phyloP scores from a whole-genome alignment of 2,113 vertebrate species.

The Bufo bufo region DNA sequence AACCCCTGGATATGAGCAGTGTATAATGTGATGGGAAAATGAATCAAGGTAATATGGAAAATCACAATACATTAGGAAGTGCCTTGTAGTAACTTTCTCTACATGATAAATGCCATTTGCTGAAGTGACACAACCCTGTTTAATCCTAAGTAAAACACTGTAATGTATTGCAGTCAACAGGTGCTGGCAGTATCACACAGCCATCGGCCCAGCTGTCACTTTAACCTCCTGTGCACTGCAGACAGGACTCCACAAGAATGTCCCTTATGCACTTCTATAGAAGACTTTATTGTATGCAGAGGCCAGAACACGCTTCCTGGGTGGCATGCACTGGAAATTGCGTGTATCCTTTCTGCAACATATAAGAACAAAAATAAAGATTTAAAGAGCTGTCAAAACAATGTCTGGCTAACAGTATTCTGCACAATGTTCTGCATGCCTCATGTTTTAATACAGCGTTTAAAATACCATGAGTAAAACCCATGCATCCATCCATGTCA shows the following conservation, averaged over 20 bases:
- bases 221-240: neutral
- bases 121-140: no score
- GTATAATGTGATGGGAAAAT: no score
- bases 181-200: constrained; percentile 24
- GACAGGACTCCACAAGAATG: no score
- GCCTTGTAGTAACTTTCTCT: no score
- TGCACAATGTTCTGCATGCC: constrained; percentile 24
- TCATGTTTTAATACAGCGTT: neutral
- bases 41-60: no score
- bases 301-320: neutral
- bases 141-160: neutral
- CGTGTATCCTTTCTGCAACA: neutral
- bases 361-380: neutral
- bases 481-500: constrained; percentile 6
- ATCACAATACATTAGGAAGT: no score
- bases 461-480: neutral
- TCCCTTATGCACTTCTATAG: neutral
- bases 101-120: no score
- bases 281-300: neutral
- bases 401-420: neutral
- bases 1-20: no score
- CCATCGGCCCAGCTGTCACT: constrained; percentile 12
- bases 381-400: constrained; percentile 23
- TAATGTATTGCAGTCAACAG: constrained; percentile 1
- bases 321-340: constrained; percentile 7